Evolutionary conservation across 2,888 invertebrate species (phyloP), one percentile per base, ranked within the genome.

Genomic region (Pandemis corylana): DNA sequence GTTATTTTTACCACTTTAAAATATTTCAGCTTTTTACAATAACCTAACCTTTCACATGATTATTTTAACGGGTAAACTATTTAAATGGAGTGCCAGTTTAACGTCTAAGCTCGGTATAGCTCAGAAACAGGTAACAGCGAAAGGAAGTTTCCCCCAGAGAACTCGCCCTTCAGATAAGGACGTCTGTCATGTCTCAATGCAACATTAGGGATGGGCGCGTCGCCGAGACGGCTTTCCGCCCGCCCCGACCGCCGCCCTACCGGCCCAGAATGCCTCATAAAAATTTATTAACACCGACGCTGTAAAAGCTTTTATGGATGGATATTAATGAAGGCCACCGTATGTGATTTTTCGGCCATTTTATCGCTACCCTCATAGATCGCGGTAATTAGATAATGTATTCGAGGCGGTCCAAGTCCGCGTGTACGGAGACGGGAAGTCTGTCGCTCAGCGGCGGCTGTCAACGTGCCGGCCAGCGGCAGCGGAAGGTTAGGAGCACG

Each of bases 401-500:
- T 77, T 70, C 71, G 75, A 77, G 77, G 78, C 74, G 75, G 79
- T 69, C 28, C 9, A 28, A 28, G 46, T 49, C 64, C 68, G 28
- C 63, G 66, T 59, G 59, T 61, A 67, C 79, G 81, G 82, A 81
- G 82, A 83, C 81, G 83, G 84, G 81, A 85, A 84, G 84, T 83
- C 83, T 84, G 86, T 85, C 87, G 87, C 87, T 87, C 83, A 84
- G 84, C 83, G 84, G 85, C 84, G 87, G 89, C 88, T 91, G 90
- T 90, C 89, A 90, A 85, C 85, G 88, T 86, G 83, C 88, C 88
- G 90, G 90, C 90, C 90, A 90, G 89, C 88, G 90, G 90, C 90
- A 90, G 90, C 89, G 91, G 87, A 90, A 92, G 91, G 91, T 91
- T 91, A 89, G 89, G 88, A 82, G 87, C 82, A 82, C 53, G 64